Evolutionary conservation across 1,140 invertebrate genomes (phyloP), one percentile per base, ranked within the genome.

Genomic region (Zophobas morio): DNA sequence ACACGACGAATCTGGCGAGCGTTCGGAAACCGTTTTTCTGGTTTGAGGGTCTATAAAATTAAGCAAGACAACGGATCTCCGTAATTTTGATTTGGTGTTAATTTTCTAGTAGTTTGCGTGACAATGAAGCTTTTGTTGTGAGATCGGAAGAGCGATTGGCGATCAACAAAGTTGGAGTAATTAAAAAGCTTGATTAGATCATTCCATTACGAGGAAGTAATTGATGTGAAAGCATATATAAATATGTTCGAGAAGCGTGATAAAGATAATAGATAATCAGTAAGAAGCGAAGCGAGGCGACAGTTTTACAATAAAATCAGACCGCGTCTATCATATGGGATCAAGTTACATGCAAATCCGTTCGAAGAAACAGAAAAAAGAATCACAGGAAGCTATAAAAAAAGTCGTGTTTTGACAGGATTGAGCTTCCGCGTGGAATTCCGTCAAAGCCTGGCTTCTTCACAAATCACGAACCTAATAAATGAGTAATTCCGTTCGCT

Each of bases 331-430:
- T 66, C 60, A 66, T 39, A 66, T 6, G 42, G 39, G 33, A 66
- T 66, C 39, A 1, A 20, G 60, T 66, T 42, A 66, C 60, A 66
- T 66, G 60, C 39, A 66, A 66, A 66, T 66, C 60, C 60, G 37
- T 37, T 66, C 4, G 1, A 42, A 66, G 39, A 66, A 66, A 42
- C 20, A 42, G 60, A 20, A 66, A 33, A 46, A 42, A 66, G 39
- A 42, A 66, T 42, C 39, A 66, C 60, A n/a, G 60, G n/a, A 66
- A 66, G 20, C 60, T 66, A 46, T 66, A 66, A 42, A 60, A 66
- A 66, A 66, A 46, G 60, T 46, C 60, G 42, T 39, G 35, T 66
- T 42, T 66, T 37, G 60, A 66, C 60, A 42, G 39, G 57, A 66
- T 66, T 36, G 60, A 36, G 60, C 33, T 66, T 66, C 42, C 39